Evolutionary conservation across 2,113 vertebrate species (phyloP), one percentile per base, ranked within the genome.

Genomic region (Xiphophorus maculatus): DNA sequence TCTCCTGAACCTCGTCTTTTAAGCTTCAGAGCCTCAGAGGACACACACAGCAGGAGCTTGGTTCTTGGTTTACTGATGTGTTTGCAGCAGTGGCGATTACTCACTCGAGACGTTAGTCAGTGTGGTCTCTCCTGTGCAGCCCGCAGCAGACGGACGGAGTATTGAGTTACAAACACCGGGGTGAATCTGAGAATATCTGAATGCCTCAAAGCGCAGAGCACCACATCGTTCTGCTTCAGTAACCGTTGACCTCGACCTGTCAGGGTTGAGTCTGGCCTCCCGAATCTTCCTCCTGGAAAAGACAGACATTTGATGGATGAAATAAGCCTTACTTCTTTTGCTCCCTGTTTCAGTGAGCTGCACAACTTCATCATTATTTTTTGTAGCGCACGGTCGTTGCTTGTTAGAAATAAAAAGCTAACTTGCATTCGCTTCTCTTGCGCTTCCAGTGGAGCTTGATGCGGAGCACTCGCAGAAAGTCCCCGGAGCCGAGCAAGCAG

Each of bases 381-480:
- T 69, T 35, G 3, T 14, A 5, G 22, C 40, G 9, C 25, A 51
- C 37, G 25, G 19, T 5, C 3, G 19, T 0, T 27, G 15, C 29
- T 4, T 48, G 15, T 30, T 30, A 8, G n/a, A 29, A 32, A 37
- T 11, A 51, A 17, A 70, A 35, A 2, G 25, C 14, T 30, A 30
- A 30, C 37, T 40, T 4, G 42, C 61, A 60, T 3, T 0, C 63
- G 63, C 5, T 27, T 35, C 44, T 70, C 11, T 66, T 69, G 69
- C 75, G 44, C 69, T 80, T 74, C 51, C 66, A 99, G 98, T 96
- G 94, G 97, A 97, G 88, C 93, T 97, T 1, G 97, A 97, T 75
- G 92, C 94, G 0, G 96, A 96, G 81, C 96, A 97, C n/a, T 81
- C 94, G 4, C 96, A 96, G 94, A 95, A 95, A 82, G 96, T 95